These are phyloP conservation scores for Syritta pipiens DNA, from an alignment of 2,888 invertebrate genomes.

Conservation along the genomic window DNA sequence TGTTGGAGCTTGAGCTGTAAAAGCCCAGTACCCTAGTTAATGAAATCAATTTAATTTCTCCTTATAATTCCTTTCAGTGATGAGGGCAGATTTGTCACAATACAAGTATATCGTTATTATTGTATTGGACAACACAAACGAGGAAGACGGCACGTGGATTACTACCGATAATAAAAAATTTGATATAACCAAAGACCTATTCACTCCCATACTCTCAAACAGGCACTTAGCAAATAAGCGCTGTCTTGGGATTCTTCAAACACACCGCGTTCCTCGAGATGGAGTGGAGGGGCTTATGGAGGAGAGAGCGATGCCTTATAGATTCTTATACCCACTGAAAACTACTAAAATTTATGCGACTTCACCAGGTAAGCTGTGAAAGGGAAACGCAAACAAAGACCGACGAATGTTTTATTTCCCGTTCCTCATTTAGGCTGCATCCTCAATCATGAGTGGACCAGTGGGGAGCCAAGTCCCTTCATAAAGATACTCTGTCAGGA, in stretches of 20 bases:
- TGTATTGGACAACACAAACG: slow-evolving; percentile 42
- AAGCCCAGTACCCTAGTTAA: too few relatives aligned
- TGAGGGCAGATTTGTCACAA: not conserved
- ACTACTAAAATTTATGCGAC: slow-evolving; percentile 16
- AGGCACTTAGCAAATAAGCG: slow-evolving; percentile 6
- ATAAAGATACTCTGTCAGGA: slow-evolving; percentile 21
- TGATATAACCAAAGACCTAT: slow-evolving; percentile 13
- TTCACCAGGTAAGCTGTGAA: slow-evolving; percentile 23
- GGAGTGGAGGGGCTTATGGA: not conserved
- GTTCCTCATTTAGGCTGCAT: not conserved
- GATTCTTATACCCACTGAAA: slow-evolving; percentile 9
- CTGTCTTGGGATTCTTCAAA: slow-evolving; percentile 40
- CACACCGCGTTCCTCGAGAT: not conserved
- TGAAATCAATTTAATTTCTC: too few relatives aligned
- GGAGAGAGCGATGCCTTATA: too few relatives aligned
- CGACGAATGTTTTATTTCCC: not conserved
- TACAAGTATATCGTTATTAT: slow-evolving; percentile 39
- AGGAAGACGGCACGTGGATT: slow-evolving; percentile 18
- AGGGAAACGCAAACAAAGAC: not conserved
- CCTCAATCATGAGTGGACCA: slow-evolving; percentile 11
- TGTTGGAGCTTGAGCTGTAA: too few relatives aligned
- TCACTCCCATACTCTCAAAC: slow-evolving; percentile 2
- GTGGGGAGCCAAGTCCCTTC: slow-evolving; percentile 10
- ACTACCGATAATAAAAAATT: slow-evolving; percentile 16
- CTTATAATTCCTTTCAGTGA: slow-evolving; percentile 17